These are phyloP conservation scores for Bubalus kerabau DNA, from an alignment of 2,113 vertebrate species.

Conservation along the genomic window DNA sequence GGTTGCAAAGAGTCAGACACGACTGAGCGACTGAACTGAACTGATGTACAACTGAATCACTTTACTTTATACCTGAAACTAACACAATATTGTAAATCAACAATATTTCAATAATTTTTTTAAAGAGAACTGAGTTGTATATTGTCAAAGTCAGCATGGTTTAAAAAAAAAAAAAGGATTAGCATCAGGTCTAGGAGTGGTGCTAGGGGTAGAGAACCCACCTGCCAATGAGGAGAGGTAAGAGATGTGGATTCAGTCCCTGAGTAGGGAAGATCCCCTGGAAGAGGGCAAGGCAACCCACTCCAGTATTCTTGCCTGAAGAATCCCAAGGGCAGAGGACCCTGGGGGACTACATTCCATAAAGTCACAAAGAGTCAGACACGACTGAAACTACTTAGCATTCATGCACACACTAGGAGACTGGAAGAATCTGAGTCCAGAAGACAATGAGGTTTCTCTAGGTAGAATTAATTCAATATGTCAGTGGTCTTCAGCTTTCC, in stretches of 20 bases:
- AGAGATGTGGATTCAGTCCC: background rate
- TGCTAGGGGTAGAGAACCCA: background rate
- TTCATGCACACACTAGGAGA: background rate
- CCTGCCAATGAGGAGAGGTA: background rate
- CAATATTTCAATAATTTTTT: background rate
- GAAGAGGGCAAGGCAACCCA: background rate
- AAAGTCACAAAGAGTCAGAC: background rate
- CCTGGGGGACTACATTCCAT: background rate
- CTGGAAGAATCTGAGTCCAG: background rate
- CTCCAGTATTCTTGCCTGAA: background rate
- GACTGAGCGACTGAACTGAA: background rate
- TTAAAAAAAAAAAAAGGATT: background rate
- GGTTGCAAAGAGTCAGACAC: background rate
- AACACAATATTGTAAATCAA: background rate
- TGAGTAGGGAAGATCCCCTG: background rate
- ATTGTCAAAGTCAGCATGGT: background rate
- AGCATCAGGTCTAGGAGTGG: background rate
- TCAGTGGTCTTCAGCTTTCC: background rate
- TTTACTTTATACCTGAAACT: background rate
- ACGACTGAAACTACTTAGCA: accelerated
- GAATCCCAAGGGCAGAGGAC: background rate
- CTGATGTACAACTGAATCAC: background rate
- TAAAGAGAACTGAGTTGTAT: background rate
- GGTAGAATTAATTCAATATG: background rate
- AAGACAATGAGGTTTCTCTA: background rate